Base-by-base conservation (phyloP, 2,888 invertebrate species). In the Biston betularia region DNA sequence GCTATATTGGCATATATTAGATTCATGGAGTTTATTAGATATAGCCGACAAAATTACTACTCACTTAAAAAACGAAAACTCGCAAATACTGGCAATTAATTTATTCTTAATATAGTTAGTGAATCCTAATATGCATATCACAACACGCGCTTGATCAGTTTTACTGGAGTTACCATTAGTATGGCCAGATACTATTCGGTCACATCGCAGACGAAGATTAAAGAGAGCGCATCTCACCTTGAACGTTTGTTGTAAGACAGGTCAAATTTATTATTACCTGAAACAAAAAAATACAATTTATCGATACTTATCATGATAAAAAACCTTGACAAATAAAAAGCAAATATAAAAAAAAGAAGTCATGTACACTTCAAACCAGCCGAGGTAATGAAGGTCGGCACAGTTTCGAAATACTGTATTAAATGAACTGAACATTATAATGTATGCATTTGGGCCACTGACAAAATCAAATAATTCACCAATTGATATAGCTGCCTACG, bases 361-460 rank as follows among this genome's bases (percentile, higher is more conserved):
- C 78, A 82, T 80, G 75, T 75, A 79, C 79, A 79, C 75, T 81
- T 77, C 75, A 80, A 81, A 72, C 80, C 71, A 75, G 79, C 73
- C 79, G 75, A 77, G 77, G 82, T 80, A 82, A 75, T 83, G 87
- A 90, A 91, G 90, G 91, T 85, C 85, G 79, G 70, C 74, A n/a
- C n/a, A 72, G 80, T 91, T 87, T 88, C 88, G 88, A 89, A 89
- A 90, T 80, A 75, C 77, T 82, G 81, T 81, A 86, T 86, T 83
- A 85, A 83, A 78, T 74, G 77, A 85, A 83, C 79, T 73, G 77
- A 82, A 81, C 79, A 84, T 83, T 82, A 81, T 87, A 87, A 89
- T 86, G 78, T 85, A 90, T 86, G 87, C 84, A 88, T 88, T 84
- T 88, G 84, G 90, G 89, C 80, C 88, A 87, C 85, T 77, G 83